Base-by-base conservation (phyloP, 2,888 invertebrate species). In the Hemistola chrysoprasaria region DNA sequence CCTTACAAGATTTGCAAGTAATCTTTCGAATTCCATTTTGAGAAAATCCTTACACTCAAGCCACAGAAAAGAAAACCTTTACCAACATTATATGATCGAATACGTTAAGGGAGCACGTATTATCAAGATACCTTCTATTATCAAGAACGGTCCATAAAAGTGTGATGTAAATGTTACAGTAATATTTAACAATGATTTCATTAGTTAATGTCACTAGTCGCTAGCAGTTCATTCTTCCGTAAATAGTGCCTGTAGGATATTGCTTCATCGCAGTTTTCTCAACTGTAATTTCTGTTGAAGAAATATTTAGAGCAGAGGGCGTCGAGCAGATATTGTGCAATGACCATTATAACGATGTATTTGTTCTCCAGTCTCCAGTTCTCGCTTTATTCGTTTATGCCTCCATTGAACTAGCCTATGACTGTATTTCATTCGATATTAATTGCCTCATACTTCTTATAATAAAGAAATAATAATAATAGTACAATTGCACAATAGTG, bases 181-280 rank as follows among this genome's bases (percentile, higher is more conserved):
- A 52, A 52, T 47, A 46, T 50, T 47, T 43, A 54, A 27, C 35
- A 44, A 50, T 16, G 16, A 16, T 59, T 66, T 61, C 53, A 65
- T 66, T 69, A 53, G 40, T 39, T 50, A 44, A 37, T 39, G 35
- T 49, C 40, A 40, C 47, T 4, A 3, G 16, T 22, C 10, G 11
- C 26, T 43, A 63, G 59, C 60, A 63, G 65, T 58, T 60, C 66
- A 61, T 58, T 72, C 65, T 72, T 71, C 74, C 65, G 67, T 66
- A 59, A 72, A 68, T 62, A 65, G 60, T 60, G 61, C 59, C 59
- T 62, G 62, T 65, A 59, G 59, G 62, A 54, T 61, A 59, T 74
- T 76, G 65, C 66, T 59, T 59, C 66, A 67, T 60, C 59, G 40
- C 37, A 59, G 53, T 69, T 71, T 66, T 63, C 63, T 59, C 62